Percentiles rank a stretch among this genome's conserved stretches.
phyloP scores from a whole-genome alignment of 2,113 vertebrate genomes.

The Rhadina sibilatrix region DNA sequence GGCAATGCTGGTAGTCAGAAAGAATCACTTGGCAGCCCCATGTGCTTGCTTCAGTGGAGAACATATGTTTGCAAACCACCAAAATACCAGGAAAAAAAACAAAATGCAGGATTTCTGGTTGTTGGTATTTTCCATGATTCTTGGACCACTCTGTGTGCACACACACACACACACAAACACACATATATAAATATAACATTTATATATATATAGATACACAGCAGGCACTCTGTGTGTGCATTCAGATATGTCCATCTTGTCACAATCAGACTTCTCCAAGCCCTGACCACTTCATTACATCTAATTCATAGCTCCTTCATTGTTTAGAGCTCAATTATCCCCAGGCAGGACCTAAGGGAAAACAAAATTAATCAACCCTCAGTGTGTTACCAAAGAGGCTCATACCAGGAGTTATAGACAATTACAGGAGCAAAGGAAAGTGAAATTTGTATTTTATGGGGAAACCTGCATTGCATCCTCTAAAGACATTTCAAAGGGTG shows the following conservation, averaged over 20 bases:
- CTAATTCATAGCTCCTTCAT: not conserved
- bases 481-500: not conserved
- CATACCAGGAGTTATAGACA: not conserved
- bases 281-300: not conserved
- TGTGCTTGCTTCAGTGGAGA: conserved; percentile 5
- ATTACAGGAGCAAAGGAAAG: not conserved
- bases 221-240: too few relatives aligned
- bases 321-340: not conserved
- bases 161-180: accelerated
- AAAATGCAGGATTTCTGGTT: not conserved
- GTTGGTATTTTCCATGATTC: not conserved
- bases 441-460: not conserved
- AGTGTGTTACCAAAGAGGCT: not conserved
- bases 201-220: not conserved
- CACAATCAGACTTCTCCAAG: not conserved
- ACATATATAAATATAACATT: not conserved
- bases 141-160: not conserved
- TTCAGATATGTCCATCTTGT: not conserved
- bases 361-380: not conserved
- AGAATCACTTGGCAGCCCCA: conserved; percentile 12
- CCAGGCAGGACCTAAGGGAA: not conserved
- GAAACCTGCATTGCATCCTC: not conserved
- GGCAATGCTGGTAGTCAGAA: not conserved
- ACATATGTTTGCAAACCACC: conserved; percentile 35
- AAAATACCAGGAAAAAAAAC: not conserved